Conservation (phyloP, 1,140 invertebrate genomes). For the Trachymyrmex cornetzi region DNA sequence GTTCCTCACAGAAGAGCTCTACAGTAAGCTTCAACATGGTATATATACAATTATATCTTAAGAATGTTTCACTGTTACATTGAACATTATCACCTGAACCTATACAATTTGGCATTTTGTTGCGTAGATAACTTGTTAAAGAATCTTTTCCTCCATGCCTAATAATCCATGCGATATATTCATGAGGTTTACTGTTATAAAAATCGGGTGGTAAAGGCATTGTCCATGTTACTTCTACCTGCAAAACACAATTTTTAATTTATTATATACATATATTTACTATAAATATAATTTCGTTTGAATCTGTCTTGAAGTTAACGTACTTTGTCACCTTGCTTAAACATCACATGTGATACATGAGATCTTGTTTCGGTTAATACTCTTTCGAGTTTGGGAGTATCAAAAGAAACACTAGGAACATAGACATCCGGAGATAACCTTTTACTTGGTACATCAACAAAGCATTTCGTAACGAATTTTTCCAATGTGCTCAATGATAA, state of each 20-base stretch:
- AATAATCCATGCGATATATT: constrained; percentile 93
- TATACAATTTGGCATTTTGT: constrained; percentile 88
- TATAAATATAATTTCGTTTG: neutral
- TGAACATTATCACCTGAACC: constrained; percentile 89
- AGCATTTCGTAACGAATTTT: constrained; percentile 89
- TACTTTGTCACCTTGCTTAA: constrained; percentile 92
- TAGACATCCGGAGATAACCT: constrained; percentile 88
- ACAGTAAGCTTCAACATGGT: constrained; percentile 92
- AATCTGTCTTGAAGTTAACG: constrained; percentile 21
- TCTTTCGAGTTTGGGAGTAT: constrained; percentile 86
- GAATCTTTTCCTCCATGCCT: constrained; percentile 96
- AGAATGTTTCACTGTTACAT: constrained; percentile 92
- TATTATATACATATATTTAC: neutral
- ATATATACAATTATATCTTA: constrained; percentile 91
- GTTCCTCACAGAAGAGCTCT: constrained; percentile 93
- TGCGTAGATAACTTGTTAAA: constrained; percentile 93
- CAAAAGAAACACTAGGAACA: constrained; percentile 86
- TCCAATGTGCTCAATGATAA: constrained; percentile 92
- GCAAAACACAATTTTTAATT: neutral
- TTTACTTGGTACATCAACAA: constrained; percentile 90
- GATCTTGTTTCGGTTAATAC: no score
- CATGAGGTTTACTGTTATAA: constrained; percentile 92
- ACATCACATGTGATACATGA: constrained; percentile 84
- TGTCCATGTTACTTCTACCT: constrained; percentile 93
- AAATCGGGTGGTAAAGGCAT: constrained; percentile 91